These are phyloP conservation scores for Scytalopus superciliaris DNA, from an alignment of 2,113 vertebrate species.

Conservation along the genomic window DNA sequence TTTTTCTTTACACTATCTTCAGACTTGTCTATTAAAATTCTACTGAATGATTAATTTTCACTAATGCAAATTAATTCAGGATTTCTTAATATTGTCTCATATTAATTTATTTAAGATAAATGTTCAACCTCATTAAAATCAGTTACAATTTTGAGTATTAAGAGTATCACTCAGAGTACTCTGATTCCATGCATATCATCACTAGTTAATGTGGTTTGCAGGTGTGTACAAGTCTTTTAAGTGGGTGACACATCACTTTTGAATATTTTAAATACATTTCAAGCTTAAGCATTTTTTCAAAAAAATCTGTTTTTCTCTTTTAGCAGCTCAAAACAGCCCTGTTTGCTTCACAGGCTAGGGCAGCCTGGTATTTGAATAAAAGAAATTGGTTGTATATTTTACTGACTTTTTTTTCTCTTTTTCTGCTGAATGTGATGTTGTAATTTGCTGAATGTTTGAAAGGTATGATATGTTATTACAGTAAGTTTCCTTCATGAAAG, in stretches of 20 bases:
- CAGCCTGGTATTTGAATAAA: conserved; percentile 3
- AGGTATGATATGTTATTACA: neutral
- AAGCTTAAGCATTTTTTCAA: neutral
- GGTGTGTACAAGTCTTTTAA: neutral
- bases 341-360: neutral
- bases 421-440: neutral
- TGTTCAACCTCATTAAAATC: neutral
- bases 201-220: neutral
- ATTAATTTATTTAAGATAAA: conserved; percentile 33
- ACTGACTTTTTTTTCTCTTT: neutral
- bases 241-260: neutral
- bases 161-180: neutral
- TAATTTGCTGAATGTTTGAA: neutral
- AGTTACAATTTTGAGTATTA: neutral
- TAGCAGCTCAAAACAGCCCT: neutral
- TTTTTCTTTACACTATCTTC: neutral
- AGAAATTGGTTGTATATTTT: neutral
- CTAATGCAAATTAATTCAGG: neutral
- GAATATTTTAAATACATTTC: neutral
- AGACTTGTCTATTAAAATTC: neutral
- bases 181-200: neutral
- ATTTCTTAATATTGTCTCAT: conserved; percentile 22
- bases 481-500: neutral
- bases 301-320: neutral
- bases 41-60: neutral